Conservation (phyloP, 1,140 invertebrate genomes). For the Aphelenchoides fujianensis region DNA sequence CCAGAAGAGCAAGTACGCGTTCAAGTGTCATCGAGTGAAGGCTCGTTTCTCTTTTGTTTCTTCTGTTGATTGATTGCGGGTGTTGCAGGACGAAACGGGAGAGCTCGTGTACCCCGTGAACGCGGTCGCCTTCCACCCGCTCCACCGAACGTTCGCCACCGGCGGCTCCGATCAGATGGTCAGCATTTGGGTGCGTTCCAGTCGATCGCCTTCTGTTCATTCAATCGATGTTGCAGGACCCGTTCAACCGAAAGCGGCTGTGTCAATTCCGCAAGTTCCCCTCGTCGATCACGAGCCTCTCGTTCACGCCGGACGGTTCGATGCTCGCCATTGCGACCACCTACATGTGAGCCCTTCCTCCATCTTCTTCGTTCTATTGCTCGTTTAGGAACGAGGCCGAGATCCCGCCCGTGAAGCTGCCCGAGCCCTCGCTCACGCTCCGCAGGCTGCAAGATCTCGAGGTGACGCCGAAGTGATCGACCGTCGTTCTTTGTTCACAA, state of each 20-base stretch:
- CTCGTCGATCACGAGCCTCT: slow-evolving; percentile 37
- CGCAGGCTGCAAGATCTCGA: slow-evolving; percentile 40
- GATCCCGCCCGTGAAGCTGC: slow-evolving; percentile 27
- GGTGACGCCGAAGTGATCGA: slow-evolving; percentile 40
- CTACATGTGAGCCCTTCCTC: no score
- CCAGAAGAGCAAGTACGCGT: slow-evolving; percentile 98
- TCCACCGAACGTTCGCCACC: slow-evolving; percentile 96
- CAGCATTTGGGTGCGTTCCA: slow-evolving; percentile 15
- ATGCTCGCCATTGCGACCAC: slow-evolving; percentile 41
- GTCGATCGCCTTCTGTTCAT: no score
- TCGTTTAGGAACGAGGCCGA: slow-evolving; percentile 40
- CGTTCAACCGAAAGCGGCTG: slow-evolving; percentile 52
- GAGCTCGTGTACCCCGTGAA: slow-evolving; percentile 98
- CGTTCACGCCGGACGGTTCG: slow-evolving; percentile 36
- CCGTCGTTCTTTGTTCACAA: not conserved
- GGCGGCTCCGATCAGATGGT: slow-evolving; percentile 72
- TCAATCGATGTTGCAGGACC: no score
- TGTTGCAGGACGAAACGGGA: slow-evolving; percentile 68
- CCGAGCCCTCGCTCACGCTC: slow-evolving; percentile 37
- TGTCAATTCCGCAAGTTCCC: slow-evolving; percentile 49
- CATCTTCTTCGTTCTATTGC: no score
- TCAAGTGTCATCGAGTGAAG: slow-evolving; percentile 77
- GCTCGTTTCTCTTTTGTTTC: no score
- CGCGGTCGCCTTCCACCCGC: slow-evolving; percentile 91
- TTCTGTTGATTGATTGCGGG: no score